A percentile compares a stretch with the other conserved stretches of the same genome.
Conservation (phyloP, 1,140 invertebrate species). For the Drosophila rufa region DNA sequence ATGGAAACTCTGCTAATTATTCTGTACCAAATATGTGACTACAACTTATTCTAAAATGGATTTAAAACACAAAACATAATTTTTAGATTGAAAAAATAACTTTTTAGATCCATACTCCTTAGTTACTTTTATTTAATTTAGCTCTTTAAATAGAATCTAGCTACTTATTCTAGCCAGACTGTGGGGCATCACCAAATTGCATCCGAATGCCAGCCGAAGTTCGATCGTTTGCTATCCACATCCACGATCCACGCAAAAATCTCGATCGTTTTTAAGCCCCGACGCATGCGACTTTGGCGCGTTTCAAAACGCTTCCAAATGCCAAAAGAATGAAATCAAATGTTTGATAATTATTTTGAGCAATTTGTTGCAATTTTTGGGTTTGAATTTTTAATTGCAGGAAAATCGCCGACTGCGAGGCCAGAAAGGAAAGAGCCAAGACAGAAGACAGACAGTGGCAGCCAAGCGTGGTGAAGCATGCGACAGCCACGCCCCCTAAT, state of each 20-base stretch:
- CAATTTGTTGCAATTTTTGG: slow-evolving; percentile 36
- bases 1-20: too few relatives aligned
- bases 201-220: slow-evolving; percentile 13
- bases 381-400: slow-evolving; percentile 41
- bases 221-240: slow-evolving; percentile 3
- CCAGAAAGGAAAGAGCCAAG: slow-evolving; percentile 25
- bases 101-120: too few relatives aligned
- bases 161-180: background rate
- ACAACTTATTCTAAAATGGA: too few relatives aligned
- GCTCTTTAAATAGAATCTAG: too few relatives aligned
- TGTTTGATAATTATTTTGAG: slow-evolving; percentile 30
- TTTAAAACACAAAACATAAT: too few relatives aligned
- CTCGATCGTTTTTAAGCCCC: slow-evolving; percentile 10
- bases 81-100: too few relatives aligned
- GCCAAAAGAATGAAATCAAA: slow-evolving; percentile 7
- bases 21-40: too few relatives aligned
- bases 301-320: slow-evolving; percentile 23
- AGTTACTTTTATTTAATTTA: too few relatives aligned
- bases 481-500: slow-evolving; percentile 51
- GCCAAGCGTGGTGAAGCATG: slow-evolving; percentile 67
- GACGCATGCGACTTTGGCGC: slow-evolving; percentile 28
- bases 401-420: slow-evolving; percentile 27
- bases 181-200: background rate
- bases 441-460: slow-evolving; percentile 58
- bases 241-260: slow-evolving; percentile 9